Evolutionary conservation across 2,797 vertebrate genomes (phyloP).

Genomic region (Notoglanidium macrostoma): DNA sequence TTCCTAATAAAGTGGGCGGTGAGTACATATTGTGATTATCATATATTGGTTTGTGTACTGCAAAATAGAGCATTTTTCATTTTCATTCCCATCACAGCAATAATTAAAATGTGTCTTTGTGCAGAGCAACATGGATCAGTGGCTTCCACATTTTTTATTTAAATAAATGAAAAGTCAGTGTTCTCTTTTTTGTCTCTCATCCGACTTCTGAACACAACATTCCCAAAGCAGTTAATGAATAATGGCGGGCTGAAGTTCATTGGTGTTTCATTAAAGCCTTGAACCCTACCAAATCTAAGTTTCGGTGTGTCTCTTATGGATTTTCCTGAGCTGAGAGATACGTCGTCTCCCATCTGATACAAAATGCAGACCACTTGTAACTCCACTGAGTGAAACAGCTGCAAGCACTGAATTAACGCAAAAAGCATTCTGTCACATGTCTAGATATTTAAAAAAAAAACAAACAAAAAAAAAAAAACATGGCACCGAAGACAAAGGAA

Average conservation of each 20-base stretch:
- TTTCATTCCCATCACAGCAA: conserved; percentile 1
- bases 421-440: not conserved
- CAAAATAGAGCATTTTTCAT: not conserved
- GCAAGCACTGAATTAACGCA: conserved; percentile 40
- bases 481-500: no score
- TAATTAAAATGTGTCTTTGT: conserved; percentile 6
- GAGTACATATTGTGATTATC: not conserved
- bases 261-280: not conserved
- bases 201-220: not conserved
- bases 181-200: not conserved
- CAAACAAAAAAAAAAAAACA: not conserved
- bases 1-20: no score
- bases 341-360: not conserved
- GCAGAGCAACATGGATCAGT: not conserved
- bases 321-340: not conserved
- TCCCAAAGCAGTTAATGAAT: not conserved
- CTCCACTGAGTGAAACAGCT: conserved; percentile 44
- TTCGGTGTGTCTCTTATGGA: not conserved
- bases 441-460: not conserved
- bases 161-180: not conserved
- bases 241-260: not conserved
- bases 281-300: not conserved
- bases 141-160: not conserved
- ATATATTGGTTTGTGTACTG: conserved; percentile 1
- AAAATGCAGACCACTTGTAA: conserved; percentile 5